Base-by-base conservation (phyloP, 2,888 invertebrate species). In the Glyphotaelius pellucidus region DNA sequence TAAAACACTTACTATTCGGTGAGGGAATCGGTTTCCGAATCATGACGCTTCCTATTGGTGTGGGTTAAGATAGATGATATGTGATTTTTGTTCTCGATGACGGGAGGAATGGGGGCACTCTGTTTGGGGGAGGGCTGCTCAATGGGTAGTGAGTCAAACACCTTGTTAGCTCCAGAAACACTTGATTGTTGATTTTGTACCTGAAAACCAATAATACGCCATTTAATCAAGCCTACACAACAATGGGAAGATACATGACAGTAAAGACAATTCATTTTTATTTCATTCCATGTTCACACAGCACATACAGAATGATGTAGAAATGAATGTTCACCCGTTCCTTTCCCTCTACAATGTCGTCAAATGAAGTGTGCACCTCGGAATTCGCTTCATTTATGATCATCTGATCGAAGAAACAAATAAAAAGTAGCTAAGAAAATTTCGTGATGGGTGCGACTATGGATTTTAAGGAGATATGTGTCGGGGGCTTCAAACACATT, bases 41-140 rank as follows among this genome's bases (percentile, higher is more conserved):
- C 97, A 93, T 96, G 96, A 92, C 97, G 95, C 95, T 97, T 97
- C 91, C 97, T 95, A 81, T 96, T 96, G 93, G 95, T 96, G 94
- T 96, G 96, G 94, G 96, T 96, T 94, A 97, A 94, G 93, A 97
- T 97, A 35, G 97, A 96, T 93, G 97, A 96, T 94, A 96, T 96
- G 94, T 95, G 96, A 90, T 95, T 95, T 94, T 96, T 95, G 89
- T 95, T 92, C 86, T 93, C 93, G 47, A 88, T 90, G 32, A 92
- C 91, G 35, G 91, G 30, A 90, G 93, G 81, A 83, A 93, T 90
- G 92, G 93, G 93, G 67, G 91, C 79, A 31, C 42, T 92, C 80
- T 91, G 92, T 89, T 92, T 92, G 67, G 90, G 91, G n/a, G 90
- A 52, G 86, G 91, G 84, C 89, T 91, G 92, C 67, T 92, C 92